Evolutionary conservation across 2,797 vertebrate species (phyloP).

Genomic region (Melanotaenia trifasciata): DNA sequence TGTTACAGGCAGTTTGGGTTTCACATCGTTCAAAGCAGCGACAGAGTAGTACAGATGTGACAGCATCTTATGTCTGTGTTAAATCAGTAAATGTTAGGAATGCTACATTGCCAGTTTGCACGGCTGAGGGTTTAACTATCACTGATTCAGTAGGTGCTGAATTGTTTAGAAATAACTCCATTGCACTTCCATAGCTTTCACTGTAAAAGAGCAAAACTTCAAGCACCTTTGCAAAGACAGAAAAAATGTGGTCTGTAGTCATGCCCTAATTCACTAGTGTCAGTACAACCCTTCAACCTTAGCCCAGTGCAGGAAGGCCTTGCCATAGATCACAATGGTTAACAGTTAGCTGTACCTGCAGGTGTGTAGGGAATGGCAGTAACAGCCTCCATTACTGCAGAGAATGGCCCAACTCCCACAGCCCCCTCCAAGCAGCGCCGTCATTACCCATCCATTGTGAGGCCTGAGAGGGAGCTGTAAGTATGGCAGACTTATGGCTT

Average conservation of each 20-base stretch:
- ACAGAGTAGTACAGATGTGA: slow-evolving; percentile 80
- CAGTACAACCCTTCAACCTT: slow-evolving; percentile 69
- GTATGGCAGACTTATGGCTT: slow-evolving; percentile 83
- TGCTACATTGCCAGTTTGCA: slow-evolving; percentile 58
- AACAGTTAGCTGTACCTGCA: slow-evolving; percentile 78
- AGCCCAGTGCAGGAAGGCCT: slow-evolving; percentile 58
- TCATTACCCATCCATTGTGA: slow-evolving; percentile 84
- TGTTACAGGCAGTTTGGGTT: slow-evolving; percentile 81
- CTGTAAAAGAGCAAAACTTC: slow-evolving; percentile 22
- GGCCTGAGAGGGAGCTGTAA: slow-evolving; percentile 81
- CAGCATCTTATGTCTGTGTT: slow-evolving; percentile 75
- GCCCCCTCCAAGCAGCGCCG: slow-evolving; percentile 79
- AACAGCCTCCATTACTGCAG: slow-evolving; percentile 80
- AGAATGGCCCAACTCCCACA: slow-evolving; percentile 77
- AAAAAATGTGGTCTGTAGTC: slow-evolving; percentile 49
- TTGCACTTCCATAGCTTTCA: slow-evolving; percentile 35
- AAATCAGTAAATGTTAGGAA: slow-evolving; percentile 74
- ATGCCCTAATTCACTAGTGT: slow-evolving; percentile 68
- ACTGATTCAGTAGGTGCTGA: slow-evolving; percentile 49
- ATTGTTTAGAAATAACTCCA: slow-evolving; percentile 63
- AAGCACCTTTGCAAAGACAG: slow-evolving; percentile 24
- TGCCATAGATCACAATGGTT: slow-evolving; percentile 77
- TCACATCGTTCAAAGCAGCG: slow-evolving; percentile 77
- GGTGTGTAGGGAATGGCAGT: slow-evolving; percentile 79
- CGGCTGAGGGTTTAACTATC: slow-evolving; percentile 36